These are phyloP conservation scores for Eurystomus gularis DNA, from an alignment of 2,113 vertebrate species.

Conservation along the genomic window DNA sequence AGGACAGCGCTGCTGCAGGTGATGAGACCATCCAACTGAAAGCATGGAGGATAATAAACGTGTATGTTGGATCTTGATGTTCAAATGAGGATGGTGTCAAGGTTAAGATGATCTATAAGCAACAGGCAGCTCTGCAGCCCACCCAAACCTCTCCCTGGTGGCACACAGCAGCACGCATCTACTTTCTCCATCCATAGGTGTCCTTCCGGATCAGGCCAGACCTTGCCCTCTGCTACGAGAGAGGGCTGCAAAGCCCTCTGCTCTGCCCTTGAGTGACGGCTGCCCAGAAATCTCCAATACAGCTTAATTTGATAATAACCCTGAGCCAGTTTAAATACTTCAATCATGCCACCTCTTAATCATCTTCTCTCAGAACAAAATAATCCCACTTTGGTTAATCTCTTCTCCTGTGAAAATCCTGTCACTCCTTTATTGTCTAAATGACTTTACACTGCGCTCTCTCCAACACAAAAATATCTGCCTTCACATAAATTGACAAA, in stretches of 20 bases:
- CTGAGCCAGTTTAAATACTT: conserved; percentile 67
- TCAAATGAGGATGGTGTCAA: not conserved
- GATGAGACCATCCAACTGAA: not conserved
- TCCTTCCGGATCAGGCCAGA: not conserved
- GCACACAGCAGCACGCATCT: not conserved
- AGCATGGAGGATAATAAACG: rapidly evolving
- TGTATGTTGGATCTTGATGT: not conserved
- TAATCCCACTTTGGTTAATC: conserved; percentile 69
- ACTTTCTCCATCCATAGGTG: not conserved
- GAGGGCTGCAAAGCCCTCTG: not conserved
- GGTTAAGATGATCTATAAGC: not conserved
- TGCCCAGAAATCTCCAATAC: conserved; percentile 41
- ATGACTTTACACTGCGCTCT: not conserved
- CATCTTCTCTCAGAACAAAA: conserved; percentile 58
- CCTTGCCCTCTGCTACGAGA: not conserved
- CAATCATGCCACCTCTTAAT: conserved; percentile 64
- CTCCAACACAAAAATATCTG: conserved; percentile 10
- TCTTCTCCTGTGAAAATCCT: conserved; percentile 60
- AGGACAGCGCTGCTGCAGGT: not conserved
- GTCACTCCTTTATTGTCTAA: conserved; percentile 59
- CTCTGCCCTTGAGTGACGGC: not conserved
- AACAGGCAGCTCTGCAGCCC: not conserved
- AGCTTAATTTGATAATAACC: conserved; percentile 63
- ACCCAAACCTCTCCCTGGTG: not conserved
- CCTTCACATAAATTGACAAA: not conserved